Conservation (phyloP, 2,888 invertebrate genomes). For the Campoplex nolae region DNA sequence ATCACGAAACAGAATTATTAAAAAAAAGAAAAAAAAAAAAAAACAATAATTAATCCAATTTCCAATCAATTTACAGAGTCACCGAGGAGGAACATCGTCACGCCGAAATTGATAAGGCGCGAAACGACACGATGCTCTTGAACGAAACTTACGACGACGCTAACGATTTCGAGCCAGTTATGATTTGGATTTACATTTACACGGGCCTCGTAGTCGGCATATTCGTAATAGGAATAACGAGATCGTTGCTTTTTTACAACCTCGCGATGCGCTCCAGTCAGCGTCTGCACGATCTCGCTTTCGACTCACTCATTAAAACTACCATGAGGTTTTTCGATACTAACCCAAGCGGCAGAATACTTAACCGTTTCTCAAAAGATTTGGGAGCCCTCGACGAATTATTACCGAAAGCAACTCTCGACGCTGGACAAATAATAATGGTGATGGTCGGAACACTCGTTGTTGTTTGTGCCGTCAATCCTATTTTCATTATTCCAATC, state of each 20-base stretch:
- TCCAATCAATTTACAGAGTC: slow-evolving; percentile 86
- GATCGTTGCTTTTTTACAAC: slow-evolving; percentile 82
- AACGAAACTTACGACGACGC: slow-evolving; percentile 63
- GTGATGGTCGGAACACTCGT: slow-evolving; percentile 86
- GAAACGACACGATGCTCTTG: slow-evolving; percentile 36
- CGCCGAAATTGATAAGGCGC: slow-evolving; percentile 24
- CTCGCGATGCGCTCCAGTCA: slow-evolving; percentile 85
- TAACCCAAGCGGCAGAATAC: slow-evolving; percentile 92
- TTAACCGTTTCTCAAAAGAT: slow-evolving; percentile 94
- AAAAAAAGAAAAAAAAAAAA: background rate
- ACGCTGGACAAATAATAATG: slow-evolving; percentile 85
- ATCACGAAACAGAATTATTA: background rate
- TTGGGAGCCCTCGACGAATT: slow-evolving; percentile 92
- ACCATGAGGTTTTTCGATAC: slow-evolving; percentile 92
- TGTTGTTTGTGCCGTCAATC: slow-evolving; percentile 88
- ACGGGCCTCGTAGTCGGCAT: slow-evolving; percentile 85
- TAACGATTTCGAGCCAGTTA: slow-evolving; percentile 72
- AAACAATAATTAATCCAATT: background rate
- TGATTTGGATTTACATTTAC: slow-evolving; percentile 88
- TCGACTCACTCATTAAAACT: slow-evolving; percentile 86
- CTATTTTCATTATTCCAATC: slow-evolving; percentile 87
- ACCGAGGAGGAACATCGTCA: slow-evolving; percentile 85
- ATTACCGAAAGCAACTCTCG: slow-evolving; percentile 88
- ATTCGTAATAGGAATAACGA: slow-evolving; percentile 82
- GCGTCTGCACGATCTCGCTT: slow-evolving; percentile 86